Conservation (phyloP, 2,797 vertebrate genomes). For the Okamejei kenojei region DNA sequence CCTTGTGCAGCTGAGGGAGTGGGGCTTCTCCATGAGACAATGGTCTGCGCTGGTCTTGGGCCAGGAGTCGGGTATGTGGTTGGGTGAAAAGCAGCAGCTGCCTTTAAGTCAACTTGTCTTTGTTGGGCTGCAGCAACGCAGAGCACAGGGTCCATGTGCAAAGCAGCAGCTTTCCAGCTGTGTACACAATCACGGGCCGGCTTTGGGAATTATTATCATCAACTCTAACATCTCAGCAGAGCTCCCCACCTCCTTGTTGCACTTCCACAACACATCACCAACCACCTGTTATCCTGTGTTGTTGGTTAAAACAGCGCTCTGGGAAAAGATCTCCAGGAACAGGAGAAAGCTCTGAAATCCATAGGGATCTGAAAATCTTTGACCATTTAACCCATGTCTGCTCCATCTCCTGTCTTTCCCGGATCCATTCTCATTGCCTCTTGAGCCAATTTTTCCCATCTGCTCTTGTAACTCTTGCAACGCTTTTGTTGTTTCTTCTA, state of each 20-base stretch:
- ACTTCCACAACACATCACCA: neutral
- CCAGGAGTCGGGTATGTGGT: neutral
- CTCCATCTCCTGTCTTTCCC: neutral
- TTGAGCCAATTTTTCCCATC: neutral
- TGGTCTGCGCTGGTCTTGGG: neutral
- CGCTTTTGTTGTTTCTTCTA: too few relatives aligned
- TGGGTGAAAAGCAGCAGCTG: neutral
- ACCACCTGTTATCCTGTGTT: slow-evolving; percentile 13
- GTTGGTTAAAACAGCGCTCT: neutral
- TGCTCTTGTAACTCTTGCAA: neutral
- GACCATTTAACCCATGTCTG: neutral
- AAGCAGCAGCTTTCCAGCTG: neutral
- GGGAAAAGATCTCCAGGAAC: neutral
- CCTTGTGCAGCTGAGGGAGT: neutral
- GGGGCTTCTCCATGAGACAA: neutral
- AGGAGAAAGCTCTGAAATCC: neutral
- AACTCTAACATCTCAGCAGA: neutral
- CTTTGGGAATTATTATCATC: neutral
- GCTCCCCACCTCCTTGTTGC: neutral
- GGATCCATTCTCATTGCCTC: neutral
- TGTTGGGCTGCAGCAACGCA: neutral
- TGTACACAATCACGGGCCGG: neutral
- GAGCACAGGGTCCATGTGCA: too few relatives aligned
- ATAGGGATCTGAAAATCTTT: neutral
- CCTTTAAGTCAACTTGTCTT: neutral